phyloP scores from a whole-genome alignment of 2,113 vertebrate genomes.

The Tichodroma muraria region DNA sequence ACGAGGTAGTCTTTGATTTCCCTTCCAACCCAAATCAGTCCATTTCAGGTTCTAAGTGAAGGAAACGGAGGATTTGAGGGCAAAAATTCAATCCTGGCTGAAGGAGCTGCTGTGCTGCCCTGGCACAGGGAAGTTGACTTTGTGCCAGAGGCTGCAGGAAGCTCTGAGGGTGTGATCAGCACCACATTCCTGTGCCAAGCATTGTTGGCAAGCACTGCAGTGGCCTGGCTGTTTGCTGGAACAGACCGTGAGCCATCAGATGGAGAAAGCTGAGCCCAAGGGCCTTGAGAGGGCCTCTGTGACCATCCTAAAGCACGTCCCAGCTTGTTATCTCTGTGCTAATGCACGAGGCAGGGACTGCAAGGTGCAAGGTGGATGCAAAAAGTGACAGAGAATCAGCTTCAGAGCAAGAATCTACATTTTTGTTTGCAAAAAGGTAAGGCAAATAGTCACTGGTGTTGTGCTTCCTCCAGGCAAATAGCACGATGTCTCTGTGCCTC shows the following conservation, averaged over 20 bases:
- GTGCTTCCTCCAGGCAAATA: constrained; percentile 11
- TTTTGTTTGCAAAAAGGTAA: constrained; percentile 9
- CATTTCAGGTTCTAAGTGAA: background rate
- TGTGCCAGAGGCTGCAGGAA: background rate
- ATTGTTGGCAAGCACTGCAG: background rate
- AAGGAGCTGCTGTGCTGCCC: background rate
- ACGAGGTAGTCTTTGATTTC: fast-evolving
- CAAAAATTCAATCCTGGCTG: background rate
- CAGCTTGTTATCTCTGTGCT: background rate
- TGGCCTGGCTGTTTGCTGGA: background rate
- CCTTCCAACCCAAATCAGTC: background rate
- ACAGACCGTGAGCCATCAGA: background rate
- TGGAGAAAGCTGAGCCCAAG: background rate
- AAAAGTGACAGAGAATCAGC: background rate
- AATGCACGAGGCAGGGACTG: background rate
- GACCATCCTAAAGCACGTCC: background rate
- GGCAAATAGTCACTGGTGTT: constrained; percentile 33
- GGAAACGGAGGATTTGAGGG: background rate
- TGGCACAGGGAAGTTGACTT: background rate
- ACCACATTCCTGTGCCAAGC: background rate
- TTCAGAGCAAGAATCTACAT: background rate
- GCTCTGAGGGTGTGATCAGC: background rate
- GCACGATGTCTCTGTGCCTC: fast-evolving
- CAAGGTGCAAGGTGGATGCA: background rate
- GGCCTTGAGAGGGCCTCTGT: background rate